phyloP scores from a whole-genome alignment of 1,140 invertebrate genomes.

The Bombus sibiricus region DNA sequence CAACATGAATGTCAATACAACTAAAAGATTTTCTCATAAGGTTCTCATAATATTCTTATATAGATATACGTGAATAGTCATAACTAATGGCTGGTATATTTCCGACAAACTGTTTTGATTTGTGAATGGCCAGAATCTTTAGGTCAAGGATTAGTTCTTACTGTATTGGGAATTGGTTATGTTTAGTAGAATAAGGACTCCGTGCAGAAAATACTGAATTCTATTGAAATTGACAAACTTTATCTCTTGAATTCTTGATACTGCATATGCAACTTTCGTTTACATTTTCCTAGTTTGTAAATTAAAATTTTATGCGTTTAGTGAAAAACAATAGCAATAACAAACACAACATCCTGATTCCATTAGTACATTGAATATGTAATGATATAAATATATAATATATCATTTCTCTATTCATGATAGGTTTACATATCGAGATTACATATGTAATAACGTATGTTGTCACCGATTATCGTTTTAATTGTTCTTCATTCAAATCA shows the following conservation, averaged over 20 bases:
- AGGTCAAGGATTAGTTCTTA: too few relatives aligned
- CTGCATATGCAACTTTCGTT: not conserved
- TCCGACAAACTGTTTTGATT: too few relatives aligned
- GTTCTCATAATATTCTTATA: not conserved
- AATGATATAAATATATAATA: not conserved
- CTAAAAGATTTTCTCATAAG: not conserved
- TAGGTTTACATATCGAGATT: not conserved
- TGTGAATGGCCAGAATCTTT: too few relatives aligned
- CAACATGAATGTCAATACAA: not conserved
- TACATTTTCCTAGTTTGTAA: not conserved
- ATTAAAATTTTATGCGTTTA: not conserved
- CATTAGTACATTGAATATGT: not conserved
- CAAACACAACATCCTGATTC: too few relatives aligned
- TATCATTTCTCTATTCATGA: not conserved
- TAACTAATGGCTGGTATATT: too few relatives aligned
- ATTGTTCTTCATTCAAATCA: slow-evolving; percentile 1
- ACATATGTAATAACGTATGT: not conserved
- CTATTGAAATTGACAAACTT: not conserved
- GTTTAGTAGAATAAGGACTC: too few relatives aligned
- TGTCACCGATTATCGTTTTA: not conserved
- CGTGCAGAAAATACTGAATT: too few relatives aligned
- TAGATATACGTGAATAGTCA: not conserved
- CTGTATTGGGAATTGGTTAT: too few relatives aligned
- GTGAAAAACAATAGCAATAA: too few relatives aligned
- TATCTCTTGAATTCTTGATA: not conserved